Conservation (phyloP, 2,888 invertebrate genomes). For the Pyrrhia umbra region DNA sequence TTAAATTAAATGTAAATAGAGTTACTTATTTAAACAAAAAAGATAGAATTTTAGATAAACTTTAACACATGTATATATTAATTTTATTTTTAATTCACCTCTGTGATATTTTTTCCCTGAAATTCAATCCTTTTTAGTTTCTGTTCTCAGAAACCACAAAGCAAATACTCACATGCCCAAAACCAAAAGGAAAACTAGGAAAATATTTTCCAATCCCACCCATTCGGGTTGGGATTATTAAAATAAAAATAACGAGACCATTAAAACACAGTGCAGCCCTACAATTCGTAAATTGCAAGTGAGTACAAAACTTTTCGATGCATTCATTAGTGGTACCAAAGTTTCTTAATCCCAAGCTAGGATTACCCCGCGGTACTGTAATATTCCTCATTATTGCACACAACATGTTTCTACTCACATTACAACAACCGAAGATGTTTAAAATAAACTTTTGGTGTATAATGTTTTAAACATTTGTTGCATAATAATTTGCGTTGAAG, state of each 20-base stretch:
- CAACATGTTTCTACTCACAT: conserved; percentile 48
- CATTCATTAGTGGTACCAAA: conserved; percentile 82
- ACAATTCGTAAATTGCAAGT: conserved; percentile 78
- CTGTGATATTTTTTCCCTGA: too few relatives aligned
- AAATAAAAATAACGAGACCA: conserved; percentile 54
- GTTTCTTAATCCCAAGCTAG: conserved; percentile 78
- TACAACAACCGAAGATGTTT: conserved; percentile 55
- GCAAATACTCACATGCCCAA: not conserved
- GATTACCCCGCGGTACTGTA: conserved; percentile 70
- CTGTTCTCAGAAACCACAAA: too few relatives aligned
- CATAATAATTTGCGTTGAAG: conserved; percentile 18
- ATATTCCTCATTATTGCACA: conserved; percentile 65
- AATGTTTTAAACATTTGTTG: conserved; percentile 28
- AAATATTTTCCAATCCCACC: conserved; percentile 2
- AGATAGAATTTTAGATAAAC: too few relatives aligned
- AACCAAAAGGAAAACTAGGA: conserved; percentile 7
- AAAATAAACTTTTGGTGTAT: conserved; percentile 54
- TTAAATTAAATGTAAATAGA: too few relatives aligned
- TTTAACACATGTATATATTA: too few relatives aligned
- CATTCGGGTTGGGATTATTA: conserved; percentile 32
- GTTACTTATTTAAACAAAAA: too few relatives aligned
- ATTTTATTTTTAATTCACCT: too few relatives aligned
- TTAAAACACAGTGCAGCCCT: conserved; percentile 62
- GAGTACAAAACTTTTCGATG: conserved; percentile 80
- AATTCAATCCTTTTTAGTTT: too few relatives aligned